These are phyloP conservation scores for Tortricodes alternella DNA, from an alignment of 2,888 invertebrate genomes.

Conservation along the genomic window DNA sequence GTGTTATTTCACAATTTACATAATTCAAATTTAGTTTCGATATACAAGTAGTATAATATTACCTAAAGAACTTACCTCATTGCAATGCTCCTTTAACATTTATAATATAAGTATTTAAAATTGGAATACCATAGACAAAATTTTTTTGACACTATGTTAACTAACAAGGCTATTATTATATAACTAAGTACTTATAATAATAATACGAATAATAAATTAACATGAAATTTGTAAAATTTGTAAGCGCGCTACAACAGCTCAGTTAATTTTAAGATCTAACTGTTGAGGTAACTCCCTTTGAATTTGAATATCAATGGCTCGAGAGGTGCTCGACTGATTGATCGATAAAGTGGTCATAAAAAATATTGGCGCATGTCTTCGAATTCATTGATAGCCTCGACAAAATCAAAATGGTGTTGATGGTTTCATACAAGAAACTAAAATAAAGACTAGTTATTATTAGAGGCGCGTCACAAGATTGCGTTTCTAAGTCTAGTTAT, in stretches of 20 bases:
- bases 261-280: too few relatives aligned
- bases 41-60: background rate
- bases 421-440: background rate
- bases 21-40: background rate
- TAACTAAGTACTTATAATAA: background rate
- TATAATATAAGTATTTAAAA: background rate
- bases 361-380: background rate
- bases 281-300: too few relatives aligned
- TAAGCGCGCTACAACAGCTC: too few relatives aligned
- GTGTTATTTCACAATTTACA: too few relatives aligned
- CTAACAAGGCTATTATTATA: background rate
- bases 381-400: background rate
- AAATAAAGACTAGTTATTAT: too few relatives aligned
- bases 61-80: background rate
- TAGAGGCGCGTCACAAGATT: too few relatives aligned
- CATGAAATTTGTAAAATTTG: background rate
- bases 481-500: too few relatives aligned
- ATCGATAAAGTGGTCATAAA: background rate
- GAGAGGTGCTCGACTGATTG: slow-evolving; percentile 12
- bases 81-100: background rate
- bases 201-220: background rate
- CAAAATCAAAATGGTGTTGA: background rate
- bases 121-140: slow-evolving; percentile 12
- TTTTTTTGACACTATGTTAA: slow-evolving; percentile 12
- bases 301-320: slow-evolving; percentile 14